Base-by-base conservation (phyloP, 1,140 invertebrate species). In the Drosophila melanogaster region DNA sequence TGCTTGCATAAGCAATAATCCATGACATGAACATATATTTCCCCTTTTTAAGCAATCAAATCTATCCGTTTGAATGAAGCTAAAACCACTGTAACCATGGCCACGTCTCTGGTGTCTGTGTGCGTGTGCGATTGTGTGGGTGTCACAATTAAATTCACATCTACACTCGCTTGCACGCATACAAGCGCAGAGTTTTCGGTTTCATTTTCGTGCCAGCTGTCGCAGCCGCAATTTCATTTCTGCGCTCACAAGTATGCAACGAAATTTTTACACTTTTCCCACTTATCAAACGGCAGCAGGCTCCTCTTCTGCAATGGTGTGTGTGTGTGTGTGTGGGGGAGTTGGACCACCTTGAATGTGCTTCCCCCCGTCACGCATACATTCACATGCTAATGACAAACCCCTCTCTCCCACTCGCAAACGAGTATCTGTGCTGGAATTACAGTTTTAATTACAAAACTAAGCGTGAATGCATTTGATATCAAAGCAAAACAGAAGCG, bases 391-490 rank as follows among this genome's bases (percentile, higher is more conserved):
- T 87, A 87, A 87, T 89, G 83, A 40, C 51, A 17, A 4, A 43
- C 40, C 10, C 14, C 26, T 8, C 35, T 38, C 62, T n/a, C 11
- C 58, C 19, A 2, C 0, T 49, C 22, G 2, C 0, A 41, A 33
- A 12, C 30, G 22, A 24, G 22, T 19, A 19, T 30, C 30, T 58
- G 30, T 44, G 65, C 33, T n/a, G 35, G 84, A 62, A 89, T 83
- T 79, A 87, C 84, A 65, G 70, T 89, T 86, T 87, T 87, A 89
- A 87, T 87, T 87, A 83, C 79, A 77, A 83, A 87, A 79, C 83
- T 87, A 87, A 87, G 83, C 79, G 79, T 87, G 84, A 89, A 87
- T 89, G 79, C 84, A 79, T 81, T 62, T 81, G 83, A 87, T 87
- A 87, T 87, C 84, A 79, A 69, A 78, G 75, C 62, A 71, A 79